Conservation (phyloP, 2,113 vertebrate species). For the Microtus oregoni region DNA sequence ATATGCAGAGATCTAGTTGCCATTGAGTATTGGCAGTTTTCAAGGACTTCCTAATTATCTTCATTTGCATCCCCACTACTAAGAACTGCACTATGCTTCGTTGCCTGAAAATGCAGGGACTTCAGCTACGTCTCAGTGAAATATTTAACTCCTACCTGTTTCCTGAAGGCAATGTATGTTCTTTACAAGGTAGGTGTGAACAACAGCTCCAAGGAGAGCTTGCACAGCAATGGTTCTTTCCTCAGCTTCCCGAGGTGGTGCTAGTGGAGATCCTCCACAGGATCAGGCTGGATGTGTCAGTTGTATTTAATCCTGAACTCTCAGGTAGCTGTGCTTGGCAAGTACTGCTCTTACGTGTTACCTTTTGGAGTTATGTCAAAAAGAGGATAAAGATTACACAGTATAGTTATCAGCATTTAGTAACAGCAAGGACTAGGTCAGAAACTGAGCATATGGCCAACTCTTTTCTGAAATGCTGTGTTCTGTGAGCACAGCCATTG, state of each 20-base stretch:
- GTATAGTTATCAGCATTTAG: not conserved
- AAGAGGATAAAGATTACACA: conserved; percentile 45
- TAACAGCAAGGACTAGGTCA: not conserved
- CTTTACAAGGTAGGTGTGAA: conserved; percentile 66
- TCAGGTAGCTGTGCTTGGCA: conserved; percentile 36
- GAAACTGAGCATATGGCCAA: not conserved
- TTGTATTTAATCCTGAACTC: conserved; percentile 61
- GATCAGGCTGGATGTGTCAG: conserved; percentile 35
- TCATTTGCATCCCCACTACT: conserved; percentile 14
- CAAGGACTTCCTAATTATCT: not conserved
- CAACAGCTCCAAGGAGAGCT: conserved; percentile 53
- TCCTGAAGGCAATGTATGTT: conserved; percentile 9
- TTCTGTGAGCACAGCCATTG: conserved; percentile 5
- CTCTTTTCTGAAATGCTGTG: not conserved
- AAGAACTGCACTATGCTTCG: not conserved
- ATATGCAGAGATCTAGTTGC: not conserved
- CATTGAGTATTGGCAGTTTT: conserved; percentile 31
- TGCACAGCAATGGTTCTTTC: conserved; percentile 32
- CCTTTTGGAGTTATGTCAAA: conserved; percentile 52
- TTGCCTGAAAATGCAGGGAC: conserved; percentile 11
- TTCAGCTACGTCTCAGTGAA: conserved; percentile 34
- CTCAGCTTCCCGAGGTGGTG: conserved; percentile 58
- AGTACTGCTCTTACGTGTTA: conserved; percentile 47
- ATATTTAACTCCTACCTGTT: conserved; percentile 28
- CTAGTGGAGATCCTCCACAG: conserved; percentile 45